Evolutionary conservation across 2,113 vertebrate species (phyloP), one percentile per base, ranked within the genome.

Genomic region (Vulpes ferrilata): DNA sequence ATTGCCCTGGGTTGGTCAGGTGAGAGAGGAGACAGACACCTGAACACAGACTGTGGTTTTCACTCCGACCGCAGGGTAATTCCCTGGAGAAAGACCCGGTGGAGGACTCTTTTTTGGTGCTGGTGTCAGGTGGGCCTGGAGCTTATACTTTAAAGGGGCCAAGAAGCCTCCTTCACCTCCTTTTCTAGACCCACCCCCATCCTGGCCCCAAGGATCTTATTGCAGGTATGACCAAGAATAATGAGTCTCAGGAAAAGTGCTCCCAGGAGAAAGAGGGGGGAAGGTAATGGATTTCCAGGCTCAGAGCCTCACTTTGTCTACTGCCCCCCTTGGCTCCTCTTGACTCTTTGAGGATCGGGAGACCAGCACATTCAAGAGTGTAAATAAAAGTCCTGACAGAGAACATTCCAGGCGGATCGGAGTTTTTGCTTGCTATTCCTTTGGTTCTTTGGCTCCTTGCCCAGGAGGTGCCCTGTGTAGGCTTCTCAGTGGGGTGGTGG

Each of bases 401-500:
- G 73, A 59, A 38, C 30, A 15, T 23, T 22, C 16, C 11, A n/a
- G 76, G 57, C 2, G 25, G 17, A 55, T 17, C 13, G 2, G 17
- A 62, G 25, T 55, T 48, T 32, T 32, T 27, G 17, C 8, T 81
- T 8, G 5, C 27, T 16, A 0, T 16, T 17, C 2, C 23, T n/a
- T 30, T 35, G 30, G 65, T 17, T 73, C 17, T 35, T n/a, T n/a
- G n/a, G n/a, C n/a, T n/a, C 17, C 11, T 90, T 25, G 48, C 11
- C 51, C 5, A 1, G 1, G 23, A 38, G 8, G 11, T 0, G 0
- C 32, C 38, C 3, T 0, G 11, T 5, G 4, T 0, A 10, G 55
- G 48, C 84, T 38, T 55, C 95, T 71, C 16, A 20, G 65, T 12
- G 12, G 32, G 13, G 6, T 16, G 5, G 30, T 20, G 32, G 38